Evolutionary conservation across 2,797 vertebrate genomes (phyloP).

Genomic region (Cirrhinus mrigala): DNA sequence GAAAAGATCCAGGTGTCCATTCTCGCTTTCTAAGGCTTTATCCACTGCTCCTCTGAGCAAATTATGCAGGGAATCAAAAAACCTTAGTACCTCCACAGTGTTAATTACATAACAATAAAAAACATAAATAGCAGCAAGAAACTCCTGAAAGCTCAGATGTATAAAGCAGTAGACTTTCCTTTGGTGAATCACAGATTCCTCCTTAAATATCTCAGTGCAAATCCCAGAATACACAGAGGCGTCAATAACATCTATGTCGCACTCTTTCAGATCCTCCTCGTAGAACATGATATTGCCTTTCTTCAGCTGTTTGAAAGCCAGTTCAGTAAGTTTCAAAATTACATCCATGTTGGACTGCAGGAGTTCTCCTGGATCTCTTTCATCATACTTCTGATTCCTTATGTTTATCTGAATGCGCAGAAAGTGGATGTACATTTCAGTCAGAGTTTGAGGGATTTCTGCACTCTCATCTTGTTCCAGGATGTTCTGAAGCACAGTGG

Average conservation of each 20-base stretch:
- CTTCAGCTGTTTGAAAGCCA: slow-evolving; percentile 47
- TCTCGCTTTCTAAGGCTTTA: slow-evolving; percentile 10
- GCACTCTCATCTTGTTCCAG: neutral
- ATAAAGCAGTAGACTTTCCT: slow-evolving; percentile 52
- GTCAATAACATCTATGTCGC: slow-evolving; percentile 28
- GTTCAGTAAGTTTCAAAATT: slow-evolving; percentile 41
- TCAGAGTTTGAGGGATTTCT: slow-evolving; percentile 54
- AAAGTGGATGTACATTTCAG: slow-evolving; percentile 56
- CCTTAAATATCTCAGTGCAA: slow-evolving; percentile 45
- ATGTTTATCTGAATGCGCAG: slow-evolving; percentile 45
- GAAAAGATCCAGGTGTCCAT: slow-evolving; percentile 3
- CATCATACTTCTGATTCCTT: slow-evolving; percentile 28
- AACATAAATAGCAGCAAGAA: slow-evolving; percentile 48
- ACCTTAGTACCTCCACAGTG: slow-evolving; percentile 30
- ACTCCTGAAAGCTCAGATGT: slow-evolving; percentile 54
- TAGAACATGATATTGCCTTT: slow-evolving; percentile 50
- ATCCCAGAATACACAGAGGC: slow-evolving; percentile 44
- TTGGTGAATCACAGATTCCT: slow-evolving; percentile 41
- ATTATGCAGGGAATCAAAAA: slow-evolving; percentile 17
- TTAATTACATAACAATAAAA: slow-evolving; percentile 40
- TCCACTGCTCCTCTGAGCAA: slow-evolving; percentile 35
- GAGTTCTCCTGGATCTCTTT: neutral
- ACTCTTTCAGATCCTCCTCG: slow-evolving; percentile 44
- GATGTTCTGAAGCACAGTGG: slow-evolving; percentile 51
- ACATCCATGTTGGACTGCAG: neutral